Percentiles rank a stretch among this genome's conserved stretches.
Evolutionary conservation across 2,113 vertebrate species (phyloP).

Genomic region (Lagopus muta): DNA sequence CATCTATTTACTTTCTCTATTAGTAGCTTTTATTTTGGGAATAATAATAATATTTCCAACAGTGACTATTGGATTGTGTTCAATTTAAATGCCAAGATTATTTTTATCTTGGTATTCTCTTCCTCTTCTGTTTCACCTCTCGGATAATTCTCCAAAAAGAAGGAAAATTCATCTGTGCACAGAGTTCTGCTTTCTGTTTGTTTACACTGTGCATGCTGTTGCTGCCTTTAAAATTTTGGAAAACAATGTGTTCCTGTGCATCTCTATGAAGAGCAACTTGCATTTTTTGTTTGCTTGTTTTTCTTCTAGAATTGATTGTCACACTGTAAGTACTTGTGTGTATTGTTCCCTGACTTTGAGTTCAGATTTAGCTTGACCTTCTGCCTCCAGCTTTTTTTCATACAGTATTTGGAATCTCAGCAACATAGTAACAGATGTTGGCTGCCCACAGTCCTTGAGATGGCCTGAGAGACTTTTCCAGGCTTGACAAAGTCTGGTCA

Average conservation of each 20-base stretch:
- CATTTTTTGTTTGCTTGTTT: background rate
- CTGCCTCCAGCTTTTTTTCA: background rate
- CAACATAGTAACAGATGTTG: background rate
- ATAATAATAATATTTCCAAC: background rate
- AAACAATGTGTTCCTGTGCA: background rate
- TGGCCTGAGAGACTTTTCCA: background rate
- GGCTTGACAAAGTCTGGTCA: background rate
- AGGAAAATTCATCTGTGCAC: background rate
- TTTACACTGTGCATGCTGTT: background rate
- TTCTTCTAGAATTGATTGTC: background rate
- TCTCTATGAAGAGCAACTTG: fast-evolving
- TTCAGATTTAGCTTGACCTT: background rate
- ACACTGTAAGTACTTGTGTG: background rate
- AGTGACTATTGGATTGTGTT: background rate
- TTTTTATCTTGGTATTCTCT: background rate
- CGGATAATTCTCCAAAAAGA: background rate
- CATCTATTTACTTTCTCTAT: background rate
- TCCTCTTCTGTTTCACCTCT: background rate
- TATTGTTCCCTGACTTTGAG: background rate
- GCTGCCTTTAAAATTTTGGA: background rate
- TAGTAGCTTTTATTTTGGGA: background rate
- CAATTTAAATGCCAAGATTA: background rate
- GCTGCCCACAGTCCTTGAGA: background rate
- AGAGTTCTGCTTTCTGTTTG: background rate
- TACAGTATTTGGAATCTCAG: background rate